phyloP scores from a whole-genome alignment of 2,888 invertebrate genomes.

The Ferrisia virgata region DNA sequence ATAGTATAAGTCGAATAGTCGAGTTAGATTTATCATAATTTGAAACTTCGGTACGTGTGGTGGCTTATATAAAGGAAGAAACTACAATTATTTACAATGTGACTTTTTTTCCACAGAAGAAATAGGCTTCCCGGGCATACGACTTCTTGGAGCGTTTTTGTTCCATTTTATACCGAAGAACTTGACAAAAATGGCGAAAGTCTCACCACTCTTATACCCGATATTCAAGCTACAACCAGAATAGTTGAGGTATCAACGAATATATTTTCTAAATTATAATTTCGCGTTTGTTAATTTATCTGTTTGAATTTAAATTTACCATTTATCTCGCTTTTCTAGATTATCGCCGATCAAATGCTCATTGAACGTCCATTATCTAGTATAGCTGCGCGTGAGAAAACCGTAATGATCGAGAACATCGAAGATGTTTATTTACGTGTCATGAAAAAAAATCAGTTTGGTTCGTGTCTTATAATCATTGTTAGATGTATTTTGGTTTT shows the following conservation, averaged over 20 bases:
- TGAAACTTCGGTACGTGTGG: too few species aligned
- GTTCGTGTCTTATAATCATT: slow-evolving; percentile 57
- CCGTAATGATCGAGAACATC: too few species aligned
- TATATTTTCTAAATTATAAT: neutral
- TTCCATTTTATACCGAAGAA: slow-evolving; percentile 69
- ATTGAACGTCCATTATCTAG: too few species aligned
- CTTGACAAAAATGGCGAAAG: slow-evolving; percentile 65
- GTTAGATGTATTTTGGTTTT: neutral
- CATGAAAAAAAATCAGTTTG: slow-evolving; percentile 87
- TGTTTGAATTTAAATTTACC: too few species aligned
- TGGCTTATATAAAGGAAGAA: too few species aligned
- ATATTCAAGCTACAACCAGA: slow-evolving; percentile 69
- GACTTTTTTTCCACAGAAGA: neutral
- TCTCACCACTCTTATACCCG: slow-evolving; percentile 80
- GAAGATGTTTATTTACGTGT: slow-evolving; percentile 79
- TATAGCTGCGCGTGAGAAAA: too few species aligned
- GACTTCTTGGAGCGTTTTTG: slow-evolving; percentile 49
- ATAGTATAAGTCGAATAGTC: neutral
- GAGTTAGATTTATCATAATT: too few species aligned
- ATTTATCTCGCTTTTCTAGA: too few species aligned
- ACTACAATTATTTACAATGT: too few species aligned
- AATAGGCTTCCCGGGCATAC: neutral
- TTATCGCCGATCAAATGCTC: too few species aligned
- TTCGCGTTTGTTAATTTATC: neutral
- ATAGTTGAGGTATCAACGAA: slow-evolving; percentile 53